Evolutionary conservation across 2,113 vertebrate species (phyloP).

Genomic region (Haemorhous mexicanus): DNA sequence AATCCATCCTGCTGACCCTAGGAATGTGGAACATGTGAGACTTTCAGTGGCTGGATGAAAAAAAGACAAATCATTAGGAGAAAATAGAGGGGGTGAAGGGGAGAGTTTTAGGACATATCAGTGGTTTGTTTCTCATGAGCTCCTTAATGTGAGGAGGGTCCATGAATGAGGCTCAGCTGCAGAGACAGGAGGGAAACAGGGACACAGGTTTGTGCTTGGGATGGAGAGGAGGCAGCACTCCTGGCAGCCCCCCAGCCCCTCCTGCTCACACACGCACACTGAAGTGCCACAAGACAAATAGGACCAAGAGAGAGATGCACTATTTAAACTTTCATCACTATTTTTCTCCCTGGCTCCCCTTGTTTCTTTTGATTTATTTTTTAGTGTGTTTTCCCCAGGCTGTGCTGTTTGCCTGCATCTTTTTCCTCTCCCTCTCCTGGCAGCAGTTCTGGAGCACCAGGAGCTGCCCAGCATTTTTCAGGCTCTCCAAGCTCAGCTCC

Average conservation of each 20-base stretch:
- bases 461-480: neutral
- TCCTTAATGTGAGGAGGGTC: neutral
- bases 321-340: conserved; percentile 60
- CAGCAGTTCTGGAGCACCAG: neutral
- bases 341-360: conserved; percentile 52
- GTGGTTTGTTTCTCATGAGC: neutral
- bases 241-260: neutral
- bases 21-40: neutral
- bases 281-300: conserved; percentile 13
- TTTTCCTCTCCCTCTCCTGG: neutral
- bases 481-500: neutral
- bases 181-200: neutral
- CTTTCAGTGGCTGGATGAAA: neutral
- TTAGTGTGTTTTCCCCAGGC: conserved; percentile 33
- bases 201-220: neutral
- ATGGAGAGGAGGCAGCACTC: neutral
- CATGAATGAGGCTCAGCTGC: neutral
- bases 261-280: fast-evolving
- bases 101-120: neutral
- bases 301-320: neutral
- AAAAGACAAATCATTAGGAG: neutral
- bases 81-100: neutral
- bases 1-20: neutral
- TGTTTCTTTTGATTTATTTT: conserved; percentile 66
- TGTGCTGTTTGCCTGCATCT: neutral